Base-by-base conservation (phyloP, 2,113 vertebrate genomes). In the Tympanuchus pallidicinctus region DNA sequence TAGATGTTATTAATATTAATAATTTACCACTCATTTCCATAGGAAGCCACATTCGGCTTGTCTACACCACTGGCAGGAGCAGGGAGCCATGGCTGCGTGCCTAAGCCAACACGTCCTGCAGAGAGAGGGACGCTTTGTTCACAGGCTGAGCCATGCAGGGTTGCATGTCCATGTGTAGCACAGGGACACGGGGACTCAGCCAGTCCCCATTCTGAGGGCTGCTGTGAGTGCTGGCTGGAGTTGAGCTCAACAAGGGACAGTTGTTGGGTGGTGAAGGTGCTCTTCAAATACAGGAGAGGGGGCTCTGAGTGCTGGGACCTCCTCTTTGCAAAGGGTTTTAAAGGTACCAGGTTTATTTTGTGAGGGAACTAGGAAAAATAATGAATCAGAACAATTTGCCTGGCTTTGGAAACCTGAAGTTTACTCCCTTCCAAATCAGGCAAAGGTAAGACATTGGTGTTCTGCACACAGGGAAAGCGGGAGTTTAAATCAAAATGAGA, bases 1-100 rank as follows among this genome's bases (percentile, higher is more conserved):
- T 88, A 86, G 93, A 78, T 67, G 65, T 86, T 95, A 96, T 96
- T 96, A 96, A 96, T 96, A 93, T 96, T 95, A 95, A 96, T 95
- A 96, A 96, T 96, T 95, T 93, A 83, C 64, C 28, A 10, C 75
- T 94, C 94, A 86, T 96, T 96, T 96, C 91, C 92, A 95, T 93
- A 77, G 56, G 87, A 95, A 96, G 93, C 94, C 93, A 91, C 87
- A 18, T 94, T 77, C 91, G 76, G 50, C 82, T 80, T 93, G 91
- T 94, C 94, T 93, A 59, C 93, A 65, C 88, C 82, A 82, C 92
- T 75, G 74, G 69, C 96, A 71, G 95, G 56, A 59, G 56, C 32
- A n/a, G n/a, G 70, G 30, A 84, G 88, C 75, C 0, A 0, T 92
- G 95, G 96, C 95, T 92, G 90, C 0, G 6, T 78, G 95, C 93